Conservation (phyloP, 1,140 invertebrate genomes). For the Bombus fervidus region DNA sequence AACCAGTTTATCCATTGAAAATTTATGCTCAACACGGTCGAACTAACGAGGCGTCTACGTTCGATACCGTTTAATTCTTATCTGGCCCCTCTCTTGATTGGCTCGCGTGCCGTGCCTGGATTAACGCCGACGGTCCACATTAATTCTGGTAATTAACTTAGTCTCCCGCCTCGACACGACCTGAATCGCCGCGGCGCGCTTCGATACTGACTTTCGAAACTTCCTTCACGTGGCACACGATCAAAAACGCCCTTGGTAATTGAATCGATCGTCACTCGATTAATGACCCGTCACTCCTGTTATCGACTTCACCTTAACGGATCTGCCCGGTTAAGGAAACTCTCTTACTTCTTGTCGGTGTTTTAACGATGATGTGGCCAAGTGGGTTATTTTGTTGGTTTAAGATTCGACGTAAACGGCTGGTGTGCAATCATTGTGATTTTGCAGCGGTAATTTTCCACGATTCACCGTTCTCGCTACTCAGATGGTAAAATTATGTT, state of each 20-base stretch:
- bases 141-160: slow-evolving; percentile 71
- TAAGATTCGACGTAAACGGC: neutral
- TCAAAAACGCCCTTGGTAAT: slow-evolving; percentile 24
- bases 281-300: slow-evolving; percentile 11
- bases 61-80: slow-evolving; percentile 76
- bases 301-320: neutral
- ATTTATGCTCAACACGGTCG: slow-evolving; percentile 71
- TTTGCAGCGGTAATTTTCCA: neutral
- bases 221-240: neutral
- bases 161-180: slow-evolving; percentile 39
- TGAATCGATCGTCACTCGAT: slow-evolving; percentile 20
- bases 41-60: slow-evolving; percentile 72
- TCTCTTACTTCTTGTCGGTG: neutral
- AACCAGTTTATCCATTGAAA: slow-evolving; percentile 59
- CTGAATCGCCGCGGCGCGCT: slow-evolving; percentile 27
- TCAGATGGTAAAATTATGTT: no score
- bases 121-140: slow-evolving; percentile 69
- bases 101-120: slow-evolving; percentile 72
- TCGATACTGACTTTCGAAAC: slow-evolving; percentile 19
- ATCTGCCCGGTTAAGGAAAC: slow-evolving; percentile 1
- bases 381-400: neutral
- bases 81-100: slow-evolving; percentile 70
- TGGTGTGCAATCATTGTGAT: neutral
- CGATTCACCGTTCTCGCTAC: no score
- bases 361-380: neutral